phyloP scores from a whole-genome alignment of 1,140 invertebrate genomes.

The Meloidogyne chitwoodi region DNA sequence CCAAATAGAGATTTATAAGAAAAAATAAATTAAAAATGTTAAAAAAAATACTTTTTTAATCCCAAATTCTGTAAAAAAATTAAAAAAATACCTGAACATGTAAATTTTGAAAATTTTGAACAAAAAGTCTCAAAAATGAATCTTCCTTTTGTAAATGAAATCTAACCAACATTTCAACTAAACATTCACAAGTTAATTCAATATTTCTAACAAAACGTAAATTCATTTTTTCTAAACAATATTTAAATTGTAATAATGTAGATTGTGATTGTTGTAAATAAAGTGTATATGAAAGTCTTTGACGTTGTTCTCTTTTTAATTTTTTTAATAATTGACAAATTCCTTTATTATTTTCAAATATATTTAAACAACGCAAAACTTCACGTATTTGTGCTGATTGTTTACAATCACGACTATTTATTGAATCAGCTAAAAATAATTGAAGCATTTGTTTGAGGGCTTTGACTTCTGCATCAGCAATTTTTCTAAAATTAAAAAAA shows the following conservation, averaged over 20 bases:
- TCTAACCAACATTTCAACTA: conserved; percentile 75
- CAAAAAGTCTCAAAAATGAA: conserved; percentile 68
- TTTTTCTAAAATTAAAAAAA: conserved; percentile 14
- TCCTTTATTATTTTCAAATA: conserved; percentile 72
- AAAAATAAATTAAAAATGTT: not conserved
- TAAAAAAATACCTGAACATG: conserved; percentile 64
- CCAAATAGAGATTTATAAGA: not conserved
- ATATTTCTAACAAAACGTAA: conserved; percentile 64
- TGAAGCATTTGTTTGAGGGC: conserved; percentile 57
- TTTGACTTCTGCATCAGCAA: conserved; percentile 22
- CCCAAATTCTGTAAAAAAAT: conserved; percentile 65
- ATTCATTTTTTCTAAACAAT: conserved; percentile 66
- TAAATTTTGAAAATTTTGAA: conserved; percentile 69
- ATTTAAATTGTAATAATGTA: conserved; percentile 73
- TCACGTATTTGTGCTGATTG: conserved; percentile 80
- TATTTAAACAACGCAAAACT: conserved; percentile 74
- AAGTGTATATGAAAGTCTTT: conserved; percentile 75
- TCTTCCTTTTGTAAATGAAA: conserved; percentile 74
- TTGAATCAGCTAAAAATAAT: conserved; percentile 78
- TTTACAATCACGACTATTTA: conserved; percentile 76
- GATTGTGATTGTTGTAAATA: conserved; percentile 80
- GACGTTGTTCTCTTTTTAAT: conserved; percentile 76
- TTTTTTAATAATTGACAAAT: conserved; percentile 74
- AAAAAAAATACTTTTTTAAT: conserved; percentile 46
- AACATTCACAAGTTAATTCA: conserved; percentile 71